Base-by-base conservation (phyloP, 1,140 invertebrate species). In the Heliconius himera region DNA sequence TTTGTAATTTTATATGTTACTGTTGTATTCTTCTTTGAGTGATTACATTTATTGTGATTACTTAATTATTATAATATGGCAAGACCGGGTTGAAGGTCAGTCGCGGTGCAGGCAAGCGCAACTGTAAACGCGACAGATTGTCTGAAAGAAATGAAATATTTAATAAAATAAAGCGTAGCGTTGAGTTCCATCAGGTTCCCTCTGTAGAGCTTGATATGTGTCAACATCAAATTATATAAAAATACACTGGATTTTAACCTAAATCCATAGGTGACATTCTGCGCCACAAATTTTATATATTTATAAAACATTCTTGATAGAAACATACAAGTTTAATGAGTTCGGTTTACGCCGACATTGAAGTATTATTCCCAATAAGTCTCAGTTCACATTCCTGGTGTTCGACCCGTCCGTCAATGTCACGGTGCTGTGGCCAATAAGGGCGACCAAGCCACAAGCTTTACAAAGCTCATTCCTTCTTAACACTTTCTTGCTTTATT, bases 361-460 rank as follows among this genome's bases (percentile, higher is more conserved):
- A 93, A 86, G 85, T 85, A 91, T 93, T 72, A 89, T 88, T 80
- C 41, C 85, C 87, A 90, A 91, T 93, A 90, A 90, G 71, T 81
- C 75, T 81, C 70, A 41, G 76, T 81, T 74, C 75, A 66, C 79
- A 81, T 81, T 74, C 79, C 54, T 73, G 18, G 71, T 38, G 71
- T 76, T 51, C 33, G 74, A 66, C 79, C 49, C 72, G n/a, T 81
- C 86, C 82, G 46, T 81, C 79, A 76, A 18, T 66, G 79, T 76
- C 75, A 74, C 49, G n/a, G 79, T n/a, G 49, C 79, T 75, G 83
- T 75, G 79, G 81, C 85, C 85, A 88, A 88, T 89, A 88, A 86
- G 60, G 78, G 13, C 26, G 26, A 66, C 60, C 60, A n/a, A 26
- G 60, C 29, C 60, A 66, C n/a, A 26, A 66, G 26, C n/a, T 66